Base-by-base conservation (phyloP, 2,797 vertebrate genomes). In the Triplophysa yarkandensis region DNA sequence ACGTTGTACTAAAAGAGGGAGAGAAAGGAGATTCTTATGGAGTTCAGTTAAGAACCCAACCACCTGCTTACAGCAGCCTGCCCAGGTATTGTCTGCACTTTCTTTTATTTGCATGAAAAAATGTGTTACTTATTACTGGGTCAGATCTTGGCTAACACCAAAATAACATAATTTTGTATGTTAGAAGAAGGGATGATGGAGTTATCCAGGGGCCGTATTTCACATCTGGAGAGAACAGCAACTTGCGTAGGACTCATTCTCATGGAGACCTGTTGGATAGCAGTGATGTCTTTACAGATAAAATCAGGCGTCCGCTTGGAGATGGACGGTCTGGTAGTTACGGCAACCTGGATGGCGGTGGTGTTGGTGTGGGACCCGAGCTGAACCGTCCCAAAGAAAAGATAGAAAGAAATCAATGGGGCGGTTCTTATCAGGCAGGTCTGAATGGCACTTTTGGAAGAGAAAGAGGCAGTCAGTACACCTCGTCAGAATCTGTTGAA, bases 1-100 rank as follows among this genome's bases (percentile, higher is more conserved):
- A 98, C 6, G 95, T 98, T 30, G 94, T 98, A 50, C 91, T 98
- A 44, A 98, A 98, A 84, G 94, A 95, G 55, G 93, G 94, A 0
- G 84, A 95, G 74, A 95, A 95, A 78, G 94, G 95, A 0, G 82
- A 94, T 28, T 96, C 96, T 0, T 97, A 96, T 0, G 96, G 96
- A 19, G 96, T 98, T 67, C 95, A 97, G 82, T 94, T 98, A 76
- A 94, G 84, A 74, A 87, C 88, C 0, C 71, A 70, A 19, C 39
- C 86, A 0, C 78, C 71, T 36, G 55, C 69, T 3, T 90, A 92
- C 71, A 81, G 79, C 62, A 93, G 92, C 81, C 89, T 93, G 9
- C 92, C 91, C 50, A 85, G 92, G 50, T 88, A 85, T 67, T n/a
- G 16, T 41, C 7, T 32, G 8, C 27, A 10, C 27, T 58, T 8